These are phyloP conservation scores for Apodemus speciosus DNA, from an alignment of 2,113 vertebrate genomes.

Conservation along the genomic window DNA sequence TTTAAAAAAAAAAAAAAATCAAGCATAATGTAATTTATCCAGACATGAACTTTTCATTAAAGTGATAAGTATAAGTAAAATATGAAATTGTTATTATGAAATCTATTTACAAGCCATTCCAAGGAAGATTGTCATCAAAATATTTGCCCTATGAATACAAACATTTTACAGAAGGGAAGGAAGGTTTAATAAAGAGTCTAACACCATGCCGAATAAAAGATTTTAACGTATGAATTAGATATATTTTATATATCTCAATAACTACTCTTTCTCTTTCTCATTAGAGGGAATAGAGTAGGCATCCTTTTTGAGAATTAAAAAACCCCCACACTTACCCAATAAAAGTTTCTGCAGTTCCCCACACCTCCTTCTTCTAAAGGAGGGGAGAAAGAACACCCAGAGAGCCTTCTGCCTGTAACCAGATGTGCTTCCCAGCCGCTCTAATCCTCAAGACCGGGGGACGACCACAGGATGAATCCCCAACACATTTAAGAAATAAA, in stretches of 20 bases:
- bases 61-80: slow-evolving; percentile 37
- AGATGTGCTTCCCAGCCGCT: slow-evolving; percentile 63
- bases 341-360: slow-evolving; percentile 49
- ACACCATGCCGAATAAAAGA: neutral
- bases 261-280: slow-evolving; percentile 4
- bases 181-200: slow-evolving; percentile 28
- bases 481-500: slow-evolving; percentile 79
- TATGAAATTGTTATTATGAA: slow-evolving; percentile 43
- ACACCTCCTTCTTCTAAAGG: neutral
- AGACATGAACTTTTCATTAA: slow-evolving; percentile 20
- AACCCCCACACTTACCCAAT: neutral
- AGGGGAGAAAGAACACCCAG: slow-evolving; percentile 55
- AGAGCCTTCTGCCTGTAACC: slow-evolving; percentile 49
- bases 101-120: slow-evolving; percentile 2
- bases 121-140: slow-evolving; percentile 14
- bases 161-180: slow-evolving; percentile 42
- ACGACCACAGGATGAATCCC: slow-evolving; percentile 74
- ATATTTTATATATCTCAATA: neutral
- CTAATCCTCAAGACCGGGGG: slow-evolving; percentile 52
- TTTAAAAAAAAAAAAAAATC: neutral
- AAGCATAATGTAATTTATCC: neutral
- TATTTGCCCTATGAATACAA: slow-evolving; percentile 21
- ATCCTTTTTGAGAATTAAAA: slow-evolving; percentile 35
- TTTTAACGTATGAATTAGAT: slow-evolving; percentile 1
- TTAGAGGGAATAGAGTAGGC: neutral